Evolutionary conservation across 2,113 vertebrate species (phyloP).

Genomic region (Scortum barcoo): DNA sequence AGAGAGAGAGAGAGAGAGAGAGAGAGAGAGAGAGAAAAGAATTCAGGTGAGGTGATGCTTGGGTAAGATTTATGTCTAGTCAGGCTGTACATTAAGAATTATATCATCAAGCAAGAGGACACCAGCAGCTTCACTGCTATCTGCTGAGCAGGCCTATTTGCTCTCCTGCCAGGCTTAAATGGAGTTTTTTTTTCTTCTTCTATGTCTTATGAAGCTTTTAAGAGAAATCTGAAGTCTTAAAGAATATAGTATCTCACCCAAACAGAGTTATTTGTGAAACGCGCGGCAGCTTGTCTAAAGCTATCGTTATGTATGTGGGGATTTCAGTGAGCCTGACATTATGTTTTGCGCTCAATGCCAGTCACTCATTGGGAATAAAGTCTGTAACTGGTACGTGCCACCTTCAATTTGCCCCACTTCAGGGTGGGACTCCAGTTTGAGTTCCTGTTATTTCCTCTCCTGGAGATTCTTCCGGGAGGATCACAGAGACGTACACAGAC

Average conservation of each 20-base stretch:
- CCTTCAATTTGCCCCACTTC: slow-evolving; percentile 74
- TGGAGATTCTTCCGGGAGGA: slow-evolving; percentile 79
- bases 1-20: slow-evolving; percentile 45
- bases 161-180: slow-evolving; percentile 80
- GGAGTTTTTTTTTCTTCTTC: slow-evolving; percentile 70
- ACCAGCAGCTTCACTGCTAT: slow-evolving; percentile 74
- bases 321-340: slow-evolving; percentile 56
- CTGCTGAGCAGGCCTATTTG: slow-evolving; percentile 85
- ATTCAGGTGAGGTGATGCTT: slow-evolving; percentile 88
- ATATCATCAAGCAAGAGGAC: slow-evolving; percentile 85
- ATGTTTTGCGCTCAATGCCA: slow-evolving; percentile 69
- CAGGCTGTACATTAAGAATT: slow-evolving; percentile 87
- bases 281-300: slow-evolving; percentile 69
- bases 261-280: slow-evolving; percentile 67
- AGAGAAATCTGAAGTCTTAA: slow-evolving; percentile 73
- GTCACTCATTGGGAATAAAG: slow-evolving; percentile 75
- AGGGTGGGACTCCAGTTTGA: slow-evolving; percentile 61
- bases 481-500: slow-evolving; percentile 74
- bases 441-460: slow-evolving; percentile 73
- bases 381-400: slow-evolving; percentile 76
- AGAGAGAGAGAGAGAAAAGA: slow-evolving; percentile 48
- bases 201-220: slow-evolving; percentile 71
- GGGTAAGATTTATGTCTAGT: slow-evolving; percentile 86
- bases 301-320: slow-evolving; percentile 66
- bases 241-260: slow-evolving; percentile 70